Evolutionary conservation across 2,113 vertebrate genomes (phyloP), one percentile per base, ranked within the genome.

Genomic region (Mustela nigripes): DNA sequence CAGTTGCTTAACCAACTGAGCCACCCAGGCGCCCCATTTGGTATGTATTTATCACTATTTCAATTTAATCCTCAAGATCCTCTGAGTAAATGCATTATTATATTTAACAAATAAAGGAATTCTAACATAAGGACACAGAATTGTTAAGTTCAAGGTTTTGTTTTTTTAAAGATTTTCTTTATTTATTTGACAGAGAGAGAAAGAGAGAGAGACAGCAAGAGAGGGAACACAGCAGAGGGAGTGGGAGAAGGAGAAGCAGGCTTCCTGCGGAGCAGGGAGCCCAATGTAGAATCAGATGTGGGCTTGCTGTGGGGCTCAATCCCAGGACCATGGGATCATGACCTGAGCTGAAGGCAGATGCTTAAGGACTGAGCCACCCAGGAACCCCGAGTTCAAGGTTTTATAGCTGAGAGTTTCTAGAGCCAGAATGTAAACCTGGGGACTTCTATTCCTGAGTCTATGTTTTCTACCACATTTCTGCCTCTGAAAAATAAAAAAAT

Each of bases 391-490:
- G 5, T 39, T 71, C n/a, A 84, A 48, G 22, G 24, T 76, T 31
- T 67, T 67, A 48, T 18, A 67, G 19, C 36, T 93, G 71, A 39
- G 42, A 53, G 7, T 81, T 87, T 89, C 15, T 58, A 28, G 24
- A 31, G 15, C 16, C 16, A 65, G 31, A 78, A 78, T 78, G 56
- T 22, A 60, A 67, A 80, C 19, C 11, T 8, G 31, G 26, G 28
- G 33, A 92, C 18, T 36, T 45, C 18, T 81, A 3, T 45, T 94
- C 39, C 4, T 73, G 50, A 33, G 11, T 36, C 16, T 87, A 2
- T 84, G 31, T 36, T 90, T 94, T 94, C 73, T 73, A 87, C n/a
- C 87, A 31, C 28, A 92, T 58, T 80, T 65, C 48, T 91, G 4
- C 24, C 24, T 92, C 31, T 71, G 53, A 93, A 71, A 76, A 16